These are phyloP conservation scores for Sebastes vulpes DNA, from an alignment of 2,797 vertebrate species.

Conservation along the genomic window DNA sequence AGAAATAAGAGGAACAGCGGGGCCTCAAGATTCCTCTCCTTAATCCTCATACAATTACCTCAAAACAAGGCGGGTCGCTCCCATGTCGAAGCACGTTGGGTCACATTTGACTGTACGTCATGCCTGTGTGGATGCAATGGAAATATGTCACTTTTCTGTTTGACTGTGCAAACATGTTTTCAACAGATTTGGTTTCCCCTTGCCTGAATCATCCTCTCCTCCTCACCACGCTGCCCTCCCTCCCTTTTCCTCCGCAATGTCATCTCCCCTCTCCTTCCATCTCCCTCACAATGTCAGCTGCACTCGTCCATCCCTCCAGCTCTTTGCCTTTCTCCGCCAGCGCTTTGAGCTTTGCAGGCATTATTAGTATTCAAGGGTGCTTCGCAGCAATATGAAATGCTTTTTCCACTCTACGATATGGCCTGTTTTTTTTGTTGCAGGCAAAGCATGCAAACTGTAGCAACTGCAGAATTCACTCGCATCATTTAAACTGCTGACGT, in stretches of 20 bases:
- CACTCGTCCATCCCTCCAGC: slow-evolving; percentile 73
- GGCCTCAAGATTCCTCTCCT: slow-evolving; percentile 23
- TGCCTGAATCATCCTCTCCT: slow-evolving; percentile 48
- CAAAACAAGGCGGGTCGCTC: slow-evolving; percentile 32
- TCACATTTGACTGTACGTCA: slow-evolving; percentile 19
- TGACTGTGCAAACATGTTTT: slow-evolving; percentile 69
- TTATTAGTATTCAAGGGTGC: slow-evolving; percentile 79
- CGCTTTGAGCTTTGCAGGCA: slow-evolving; percentile 72
- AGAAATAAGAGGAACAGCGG: slow-evolving; percentile 9
- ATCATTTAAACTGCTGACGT: slow-evolving; percentile 30
- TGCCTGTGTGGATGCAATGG: slow-evolving; percentile 18
- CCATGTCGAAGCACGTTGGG: slow-evolving; percentile 34
- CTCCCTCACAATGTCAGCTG: slow-evolving; percentile 76
- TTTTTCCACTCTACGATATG: slow-evolving; percentile 46
- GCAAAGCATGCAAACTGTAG: slow-evolving; percentile 22
- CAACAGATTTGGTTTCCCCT: slow-evolving; percentile 58
- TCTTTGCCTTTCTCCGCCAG: slow-evolving; percentile 65
- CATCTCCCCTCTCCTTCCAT: slow-evolving; percentile 69
- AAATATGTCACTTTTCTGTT: slow-evolving; percentile 29
- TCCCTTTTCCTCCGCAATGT: slow-evolving; percentile 68
- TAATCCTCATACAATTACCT: slow-evolving; percentile 56
- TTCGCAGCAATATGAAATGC: slow-evolving; percentile 73
- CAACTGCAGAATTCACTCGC: slow-evolving; percentile 32
- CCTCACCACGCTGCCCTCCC: slow-evolving; percentile 22
- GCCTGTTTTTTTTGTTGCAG: slow-evolving; percentile 33